These are phyloP conservation scores for Notospermus geniculatus DNA, from an alignment of 1,140 invertebrate genomes.

Conservation along the genomic window DNA sequence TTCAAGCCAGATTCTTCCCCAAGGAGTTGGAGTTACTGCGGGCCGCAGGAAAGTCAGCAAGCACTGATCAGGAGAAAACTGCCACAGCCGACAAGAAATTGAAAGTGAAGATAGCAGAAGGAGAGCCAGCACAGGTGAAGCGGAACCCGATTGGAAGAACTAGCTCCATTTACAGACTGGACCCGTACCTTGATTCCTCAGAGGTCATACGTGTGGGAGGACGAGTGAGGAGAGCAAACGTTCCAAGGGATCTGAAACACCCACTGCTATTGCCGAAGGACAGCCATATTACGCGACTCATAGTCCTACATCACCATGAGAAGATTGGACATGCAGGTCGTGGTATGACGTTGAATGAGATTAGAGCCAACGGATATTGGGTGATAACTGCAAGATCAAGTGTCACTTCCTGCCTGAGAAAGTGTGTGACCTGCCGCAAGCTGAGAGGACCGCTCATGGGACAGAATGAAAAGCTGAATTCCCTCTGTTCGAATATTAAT, in stretches of 20 bases:
- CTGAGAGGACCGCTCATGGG: not conserved
- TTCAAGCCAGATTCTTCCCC: not conserved
- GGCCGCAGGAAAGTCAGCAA: not conserved
- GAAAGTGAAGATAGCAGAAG: too few species aligned
- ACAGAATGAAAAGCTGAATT: too few species aligned
- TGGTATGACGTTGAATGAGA: constrained; percentile 20
- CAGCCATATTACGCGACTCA: constrained; percentile 9
- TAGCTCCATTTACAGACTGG: not conserved
- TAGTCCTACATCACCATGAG: constrained; percentile 15
- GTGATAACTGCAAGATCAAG: constrained; percentile 20
- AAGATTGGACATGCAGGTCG: constrained; percentile 23
- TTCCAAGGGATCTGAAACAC: not conserved
- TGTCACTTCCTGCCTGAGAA: constrained; percentile 16
- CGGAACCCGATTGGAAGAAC: not conserved
- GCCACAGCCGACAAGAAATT: not conserved
- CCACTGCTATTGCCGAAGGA: constrained; percentile 5
- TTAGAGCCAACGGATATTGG: constrained; percentile 19
- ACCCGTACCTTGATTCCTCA: constrained; percentile 2
- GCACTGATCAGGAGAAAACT: not conserved
- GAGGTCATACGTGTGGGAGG: constrained; percentile 6
- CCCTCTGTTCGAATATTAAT: too few species aligned
- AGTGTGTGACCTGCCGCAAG: constrained; percentile 4
- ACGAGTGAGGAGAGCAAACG: not conserved
- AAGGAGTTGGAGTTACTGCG: not conserved
- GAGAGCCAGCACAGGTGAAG: not conserved